Conservation (phyloP, 2,888 invertebrate genomes). For the Agrypnus murinus region DNA sequence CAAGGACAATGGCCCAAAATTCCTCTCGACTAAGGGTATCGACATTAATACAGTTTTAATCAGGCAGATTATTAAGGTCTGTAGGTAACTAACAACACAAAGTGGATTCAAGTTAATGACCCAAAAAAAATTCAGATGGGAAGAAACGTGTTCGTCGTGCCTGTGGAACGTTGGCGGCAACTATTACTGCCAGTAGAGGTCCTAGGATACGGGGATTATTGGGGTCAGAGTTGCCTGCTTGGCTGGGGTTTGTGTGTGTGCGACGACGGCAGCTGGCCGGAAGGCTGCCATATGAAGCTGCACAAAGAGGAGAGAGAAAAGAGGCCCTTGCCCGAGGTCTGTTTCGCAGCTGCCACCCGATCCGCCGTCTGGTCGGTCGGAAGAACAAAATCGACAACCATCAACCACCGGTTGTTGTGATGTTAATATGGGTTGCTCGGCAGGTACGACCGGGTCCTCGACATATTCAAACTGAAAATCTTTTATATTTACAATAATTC, state of each 20-base stretch:
- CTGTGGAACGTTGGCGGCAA: slow-evolving; percentile 63
- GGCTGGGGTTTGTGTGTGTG: slow-evolving; percentile 45
- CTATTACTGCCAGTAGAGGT: no score
- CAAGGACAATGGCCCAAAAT: slow-evolving; percentile 14
- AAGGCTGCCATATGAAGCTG: slow-evolving; percentile 73
- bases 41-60: slow-evolving; percentile 37
- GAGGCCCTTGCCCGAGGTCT: slow-evolving; percentile 69
- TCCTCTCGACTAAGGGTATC: not conserved
- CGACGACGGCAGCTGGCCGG: slow-evolving; percentile 73
- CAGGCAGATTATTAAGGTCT: slow-evolving; percentile 25
- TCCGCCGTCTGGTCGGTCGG: slow-evolving; percentile 49
- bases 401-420: slow-evolving; percentile 55
- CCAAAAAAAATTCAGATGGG: slow-evolving; percentile 72
- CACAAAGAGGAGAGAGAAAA: slow-evolving; percentile 64
- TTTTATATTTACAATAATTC: no score
- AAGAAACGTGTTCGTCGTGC: no score
- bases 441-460: slow-evolving; percentile 10
- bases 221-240: slow-evolving; percentile 62
- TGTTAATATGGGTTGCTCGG: slow-evolving; percentile 38
- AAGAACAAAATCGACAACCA: slow-evolving; percentile 40
- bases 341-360: slow-evolving; percentile 61
- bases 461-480: no score
- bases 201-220: slow-evolving; percentile 69
- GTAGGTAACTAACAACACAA: slow-evolving; percentile 45
- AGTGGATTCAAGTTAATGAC: slow-evolving; percentile 43